These are phyloP conservation scores for Sinelater perroti DNA, from an alignment of 2,888 invertebrate genomes.

Conservation along the genomic window DNA sequence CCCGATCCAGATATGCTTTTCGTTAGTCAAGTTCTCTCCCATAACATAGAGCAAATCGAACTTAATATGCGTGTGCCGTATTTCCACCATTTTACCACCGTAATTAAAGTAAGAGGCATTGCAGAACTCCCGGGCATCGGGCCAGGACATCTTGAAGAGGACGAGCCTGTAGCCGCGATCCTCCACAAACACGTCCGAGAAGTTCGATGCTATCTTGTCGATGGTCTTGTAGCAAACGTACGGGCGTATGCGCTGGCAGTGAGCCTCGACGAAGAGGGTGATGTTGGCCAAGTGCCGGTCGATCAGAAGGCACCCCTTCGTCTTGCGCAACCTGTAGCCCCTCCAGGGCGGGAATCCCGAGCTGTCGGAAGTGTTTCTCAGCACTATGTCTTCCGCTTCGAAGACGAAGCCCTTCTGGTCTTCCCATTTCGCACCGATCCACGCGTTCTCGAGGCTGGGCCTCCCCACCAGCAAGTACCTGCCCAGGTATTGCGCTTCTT, in stretches of 20 bases:
- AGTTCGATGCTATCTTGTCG: neutral
- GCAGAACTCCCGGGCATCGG: neutral
- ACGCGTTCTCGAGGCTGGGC: neutral
- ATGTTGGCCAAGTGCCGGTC: neutral
- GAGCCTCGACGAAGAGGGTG: neutral
- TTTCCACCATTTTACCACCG: conserved; percentile 1
- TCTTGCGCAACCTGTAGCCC: neutral
- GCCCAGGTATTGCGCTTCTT: neutral
- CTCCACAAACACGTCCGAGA: conserved; percentile 12
- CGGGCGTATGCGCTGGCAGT: neutral
- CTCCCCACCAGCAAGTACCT: conserved; percentile 1
- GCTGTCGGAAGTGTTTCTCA: neutral
- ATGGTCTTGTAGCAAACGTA: conserved; percentile 4
- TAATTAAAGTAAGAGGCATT: neutral
- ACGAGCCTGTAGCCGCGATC: conserved; percentile 13
- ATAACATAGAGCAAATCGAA: conserved; percentile 20
- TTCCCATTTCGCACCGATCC: conserved; percentile 6
- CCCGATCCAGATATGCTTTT: conserved; percentile 30
- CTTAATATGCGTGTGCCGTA: neutral
- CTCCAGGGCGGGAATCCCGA: neutral
- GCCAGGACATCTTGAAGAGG: conserved; percentile 1
- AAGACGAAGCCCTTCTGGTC: neutral
- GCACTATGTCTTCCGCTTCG: neutral
- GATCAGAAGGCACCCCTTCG: neutral
- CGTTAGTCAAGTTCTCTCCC: conserved; percentile 26